Conservation (phyloP, 2,888 invertebrate species). For the Scaptomyza reducta region DNA sequence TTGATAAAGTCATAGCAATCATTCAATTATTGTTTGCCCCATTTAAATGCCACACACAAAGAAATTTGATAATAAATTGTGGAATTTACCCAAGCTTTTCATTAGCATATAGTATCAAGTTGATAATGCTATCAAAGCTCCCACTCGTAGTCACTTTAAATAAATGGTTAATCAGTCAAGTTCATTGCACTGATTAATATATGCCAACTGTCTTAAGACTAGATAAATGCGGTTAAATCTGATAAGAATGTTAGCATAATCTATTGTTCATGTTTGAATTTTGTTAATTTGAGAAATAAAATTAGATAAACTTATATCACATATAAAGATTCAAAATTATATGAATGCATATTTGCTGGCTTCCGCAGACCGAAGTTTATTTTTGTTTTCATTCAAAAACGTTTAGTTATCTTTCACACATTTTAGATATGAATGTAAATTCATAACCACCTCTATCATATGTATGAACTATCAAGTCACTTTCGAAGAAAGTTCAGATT, state of each 20-base stretch:
- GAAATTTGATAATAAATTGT: constrained; percentile 11
- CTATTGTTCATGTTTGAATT: too few relatives aligned
- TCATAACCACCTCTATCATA: constrained; percentile 44
- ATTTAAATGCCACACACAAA: not conserved
- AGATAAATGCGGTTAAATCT: not conserved
- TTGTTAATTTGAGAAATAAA: too few relatives aligned
- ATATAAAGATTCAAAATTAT: too few relatives aligned
- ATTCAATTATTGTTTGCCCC: not conserved
- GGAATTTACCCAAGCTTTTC: constrained; percentile 8
- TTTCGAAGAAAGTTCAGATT: constrained; percentile 35
- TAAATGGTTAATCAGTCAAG: not conserved
- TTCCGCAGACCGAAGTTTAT: too few relatives aligned
- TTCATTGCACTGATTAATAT: constrained; percentile 1
- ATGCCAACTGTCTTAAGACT: not conserved
- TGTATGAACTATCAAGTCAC: constrained; percentile 42
- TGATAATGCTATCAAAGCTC: not conserved
- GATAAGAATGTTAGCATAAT: not conserved
- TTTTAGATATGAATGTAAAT: constrained; percentile 2
- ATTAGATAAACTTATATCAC: too few relatives aligned
- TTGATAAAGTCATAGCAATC: not conserved
- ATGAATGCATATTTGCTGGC: too few relatives aligned
- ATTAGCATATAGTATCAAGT: constrained; percentile 6
- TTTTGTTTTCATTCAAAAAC: too few relatives aligned
- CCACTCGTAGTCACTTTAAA: not conserved
- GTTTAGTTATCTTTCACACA: too few relatives aligned